Percentiles rank a stretch among this genome's conserved stretches.
Evolutionary conservation across 2,113 vertebrate species (phyloP).

Genomic region (Fulmarus glacialis): DNA sequence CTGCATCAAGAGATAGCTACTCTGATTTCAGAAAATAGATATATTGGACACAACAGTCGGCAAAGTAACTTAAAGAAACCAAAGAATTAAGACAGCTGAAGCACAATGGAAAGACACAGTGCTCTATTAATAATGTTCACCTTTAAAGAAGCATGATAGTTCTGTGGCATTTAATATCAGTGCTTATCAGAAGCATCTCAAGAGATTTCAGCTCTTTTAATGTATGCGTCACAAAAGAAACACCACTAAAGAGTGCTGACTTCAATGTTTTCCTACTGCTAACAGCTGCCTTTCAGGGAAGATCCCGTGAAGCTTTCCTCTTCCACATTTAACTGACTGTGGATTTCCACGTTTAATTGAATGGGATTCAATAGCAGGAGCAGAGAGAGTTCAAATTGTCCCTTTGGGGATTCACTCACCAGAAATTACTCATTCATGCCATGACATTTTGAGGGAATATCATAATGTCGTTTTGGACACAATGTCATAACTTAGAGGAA

Average conservation of each 20-base stretch:
- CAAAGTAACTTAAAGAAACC: background rate
- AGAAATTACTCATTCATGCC: slow-evolving; percentile 58
- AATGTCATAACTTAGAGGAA: slow-evolving; percentile 53
- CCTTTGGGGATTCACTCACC: slow-evolving; percentile 3
- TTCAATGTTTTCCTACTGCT: slow-evolving; percentile 52
- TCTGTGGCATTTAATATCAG: slow-evolving; percentile 30
- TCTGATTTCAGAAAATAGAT: background rate
- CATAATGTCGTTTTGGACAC: slow-evolving; percentile 47
- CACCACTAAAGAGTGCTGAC: slow-evolving; percentile 41
- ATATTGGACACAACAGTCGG: background rate
- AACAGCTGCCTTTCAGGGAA: slow-evolving; percentile 54
- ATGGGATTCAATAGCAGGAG: slow-evolving; percentile 47
- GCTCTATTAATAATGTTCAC: slow-evolving; percentile 49
- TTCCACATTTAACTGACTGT: slow-evolving; percentile 46
- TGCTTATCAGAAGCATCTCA: slow-evolving; percentile 55
- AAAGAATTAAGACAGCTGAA: slow-evolving; percentile 29
- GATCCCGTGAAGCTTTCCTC: slow-evolving; percentile 27
- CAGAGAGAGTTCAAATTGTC: slow-evolving; percentile 48
- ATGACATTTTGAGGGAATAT: slow-evolving; percentile 60
- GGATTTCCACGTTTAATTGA: slow-evolving; percentile 45
- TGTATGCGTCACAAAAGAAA: slow-evolving; percentile 48
- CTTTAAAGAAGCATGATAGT: slow-evolving; percentile 45
- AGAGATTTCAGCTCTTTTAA: slow-evolving; percentile 56
- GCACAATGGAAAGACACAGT: background rate
- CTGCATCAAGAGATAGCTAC: background rate